Percentiles rank a stretch among this genome's conserved stretches.
Evolutionary conservation across 35 echinoderm and acorn worm genomes (phyloP).

Genomic region (Stichopus chloronotus): DNA sequence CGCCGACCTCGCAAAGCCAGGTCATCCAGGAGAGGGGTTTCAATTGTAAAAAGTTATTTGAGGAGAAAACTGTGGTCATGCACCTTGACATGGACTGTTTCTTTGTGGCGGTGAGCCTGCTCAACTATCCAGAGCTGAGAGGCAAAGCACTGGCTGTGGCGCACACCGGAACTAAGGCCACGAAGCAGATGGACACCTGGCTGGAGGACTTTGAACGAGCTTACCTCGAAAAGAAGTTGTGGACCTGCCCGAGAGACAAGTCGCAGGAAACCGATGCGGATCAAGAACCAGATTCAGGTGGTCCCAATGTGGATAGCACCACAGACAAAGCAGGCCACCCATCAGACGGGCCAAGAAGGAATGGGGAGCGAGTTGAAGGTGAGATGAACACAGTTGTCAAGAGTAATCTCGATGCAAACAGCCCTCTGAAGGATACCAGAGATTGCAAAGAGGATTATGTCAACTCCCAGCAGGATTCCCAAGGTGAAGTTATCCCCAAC

Average conservation of each 20-base stretch:
- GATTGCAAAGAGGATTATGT: not conserved
- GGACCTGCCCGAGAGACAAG: not conserved
- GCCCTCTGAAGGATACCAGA: too few species aligned
- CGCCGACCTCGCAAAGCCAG: not conserved
- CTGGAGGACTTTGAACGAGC: slow-evolving; percentile 69
- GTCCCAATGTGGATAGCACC: not conserved
- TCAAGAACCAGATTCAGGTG: not conserved
- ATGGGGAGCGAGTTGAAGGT: not conserved
- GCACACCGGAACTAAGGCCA: slow-evolving; percentile 73
- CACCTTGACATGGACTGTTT: slow-evolving; percentile 99
- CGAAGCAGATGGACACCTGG: slow-evolving; percentile 58
- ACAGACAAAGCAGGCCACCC: not conserved
- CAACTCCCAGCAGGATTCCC: not conserved
- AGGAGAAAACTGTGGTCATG: slow-evolving; percentile 70
- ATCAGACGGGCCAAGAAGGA: not conserved
- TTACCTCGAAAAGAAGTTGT: slow-evolving; percentile 77
- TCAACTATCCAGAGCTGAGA: slow-evolving; percentile 76
- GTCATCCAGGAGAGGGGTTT: not conserved
- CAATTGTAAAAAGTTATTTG: not conserved
- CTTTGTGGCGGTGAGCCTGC: slow-evolving; percentile 93
- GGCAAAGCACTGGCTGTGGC: slow-evolving; percentile 94
- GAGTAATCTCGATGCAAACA: too few species aligned
- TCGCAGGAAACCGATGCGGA: not conserved
- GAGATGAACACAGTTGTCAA: not conserved
- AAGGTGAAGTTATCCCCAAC: not conserved